These are phyloP conservation scores for Orientallactaga sibirica DNA, from an alignment of 2,797 vertebrate genomes.

Conservation along the genomic window DNA sequence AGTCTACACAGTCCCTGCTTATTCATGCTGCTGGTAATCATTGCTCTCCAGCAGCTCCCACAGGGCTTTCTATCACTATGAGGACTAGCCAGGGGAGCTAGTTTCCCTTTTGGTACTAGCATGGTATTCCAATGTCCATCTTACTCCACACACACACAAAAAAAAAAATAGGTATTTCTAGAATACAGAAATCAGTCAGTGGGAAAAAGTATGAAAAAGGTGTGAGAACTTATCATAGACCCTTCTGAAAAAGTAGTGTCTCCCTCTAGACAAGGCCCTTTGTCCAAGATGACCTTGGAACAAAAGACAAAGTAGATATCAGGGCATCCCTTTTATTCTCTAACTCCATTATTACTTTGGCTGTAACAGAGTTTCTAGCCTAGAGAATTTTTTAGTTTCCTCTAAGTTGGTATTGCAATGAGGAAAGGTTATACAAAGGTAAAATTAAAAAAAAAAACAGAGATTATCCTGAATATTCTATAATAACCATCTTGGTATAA, in stretches of 20 bases:
- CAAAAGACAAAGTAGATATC: background rate
- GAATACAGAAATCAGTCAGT: slow-evolving; percentile 6
- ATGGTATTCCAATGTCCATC: background rate
- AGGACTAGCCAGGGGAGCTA: no score
- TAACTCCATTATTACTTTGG: background rate
- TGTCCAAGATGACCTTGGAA: background rate
- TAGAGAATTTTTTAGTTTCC: background rate
- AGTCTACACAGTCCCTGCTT: no score
- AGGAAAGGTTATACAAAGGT: slow-evolving; percentile 5
- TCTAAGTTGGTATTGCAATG: background rate
- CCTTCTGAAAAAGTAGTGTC: background rate
- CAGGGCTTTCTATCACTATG: no score
- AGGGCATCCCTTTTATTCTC: background rate
- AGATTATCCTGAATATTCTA: background rate
- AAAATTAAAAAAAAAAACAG: background rate
- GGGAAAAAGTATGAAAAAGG: background rate
- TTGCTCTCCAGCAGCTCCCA: no score
- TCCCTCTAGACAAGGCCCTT: background rate
- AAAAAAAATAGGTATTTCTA: slow-evolving; percentile 29
- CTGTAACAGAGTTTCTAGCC: background rate
- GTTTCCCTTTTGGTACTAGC: no score
- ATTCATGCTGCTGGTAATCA: no score
- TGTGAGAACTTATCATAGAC: background rate
- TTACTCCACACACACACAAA: background rate
- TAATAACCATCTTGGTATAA: background rate